Percentiles rank a stretch among this genome's conserved stretches.
Evolutionary conservation across 2,113 vertebrate genomes (phyloP).

Genomic region (Lepus timidus): DNA sequence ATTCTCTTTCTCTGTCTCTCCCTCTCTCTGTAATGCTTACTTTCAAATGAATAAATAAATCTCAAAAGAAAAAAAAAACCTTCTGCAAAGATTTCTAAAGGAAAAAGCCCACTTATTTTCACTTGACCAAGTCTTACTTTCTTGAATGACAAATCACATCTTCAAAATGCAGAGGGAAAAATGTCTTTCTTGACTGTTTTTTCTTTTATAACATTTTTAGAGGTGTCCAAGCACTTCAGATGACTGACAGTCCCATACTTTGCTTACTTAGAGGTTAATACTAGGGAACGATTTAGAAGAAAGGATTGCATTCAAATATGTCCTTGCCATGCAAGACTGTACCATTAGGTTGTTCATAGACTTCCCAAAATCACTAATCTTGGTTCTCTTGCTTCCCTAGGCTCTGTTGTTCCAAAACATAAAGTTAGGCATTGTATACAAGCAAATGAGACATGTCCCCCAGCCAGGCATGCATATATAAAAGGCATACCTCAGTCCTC

Average conservation of each 20-base stretch:
- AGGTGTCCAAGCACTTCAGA: not conserved
- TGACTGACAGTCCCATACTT: not conserved
- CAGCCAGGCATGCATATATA: not conserved
- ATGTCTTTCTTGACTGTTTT: not conserved
- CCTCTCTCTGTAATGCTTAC: too few species aligned
- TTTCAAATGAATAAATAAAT: too few species aligned
- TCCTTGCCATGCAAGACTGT: not conserved
- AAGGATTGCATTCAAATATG: not conserved
- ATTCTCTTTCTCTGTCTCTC: too few species aligned
- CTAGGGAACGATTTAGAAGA: not conserved
- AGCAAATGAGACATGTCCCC: not conserved
- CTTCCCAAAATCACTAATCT: not conserved
- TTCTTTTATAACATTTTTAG: not conserved
- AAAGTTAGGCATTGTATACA: not conserved
- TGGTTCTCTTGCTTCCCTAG: not conserved
- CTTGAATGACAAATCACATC: not conserved
- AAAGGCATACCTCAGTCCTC: not conserved
- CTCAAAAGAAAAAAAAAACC: too few species aligned
- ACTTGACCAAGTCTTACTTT: constrained; percentile 22
- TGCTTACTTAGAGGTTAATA: not conserved
- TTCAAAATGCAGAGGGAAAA: not conserved
- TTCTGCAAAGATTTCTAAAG: not conserved
- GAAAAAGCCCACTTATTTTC: not conserved
- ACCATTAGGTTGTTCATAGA: not conserved
- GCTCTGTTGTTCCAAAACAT: not conserved